These are phyloP conservation scores for Cassiopea xamachana DNA, from an alignment of 30 jellyfish, hydroid and myxozoan genomes.

Conservation along the genomic window DNA sequence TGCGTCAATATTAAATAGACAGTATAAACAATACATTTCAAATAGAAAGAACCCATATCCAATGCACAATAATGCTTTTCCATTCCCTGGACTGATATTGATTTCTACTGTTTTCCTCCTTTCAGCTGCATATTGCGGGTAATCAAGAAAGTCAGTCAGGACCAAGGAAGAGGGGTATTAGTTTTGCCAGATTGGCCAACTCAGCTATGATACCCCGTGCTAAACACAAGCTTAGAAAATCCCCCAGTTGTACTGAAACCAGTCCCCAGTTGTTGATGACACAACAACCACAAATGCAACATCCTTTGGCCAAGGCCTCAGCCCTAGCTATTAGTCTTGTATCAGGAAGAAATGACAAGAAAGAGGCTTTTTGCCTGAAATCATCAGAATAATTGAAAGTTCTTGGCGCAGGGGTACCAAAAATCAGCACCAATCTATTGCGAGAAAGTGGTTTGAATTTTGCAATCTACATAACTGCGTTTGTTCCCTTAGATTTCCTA, in stretches of 20 bases:
- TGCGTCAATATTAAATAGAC: constrained; percentile 42
- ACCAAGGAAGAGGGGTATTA: constrained; percentile 36
- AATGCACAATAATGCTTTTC: constrained; percentile 18
- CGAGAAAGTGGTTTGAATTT: constrained; percentile 16
- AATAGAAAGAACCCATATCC: constrained; percentile 55
- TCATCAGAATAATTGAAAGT: background rate
- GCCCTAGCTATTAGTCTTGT: constrained; percentile 16
- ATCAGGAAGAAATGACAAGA: constrained; percentile 1
- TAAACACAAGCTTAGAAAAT: background rate
- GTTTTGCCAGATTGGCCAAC: constrained; percentile 80
- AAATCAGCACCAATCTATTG: background rate
- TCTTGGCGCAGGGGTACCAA: constrained; percentile 29
- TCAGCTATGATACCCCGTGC: constrained; percentile 64
- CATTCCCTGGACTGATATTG: constrained; percentile 1
- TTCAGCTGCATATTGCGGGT: constrained; percentile 27
- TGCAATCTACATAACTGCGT: background rate
- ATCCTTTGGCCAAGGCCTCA: constrained; percentile 15
- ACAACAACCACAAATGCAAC: constrained; percentile 6
- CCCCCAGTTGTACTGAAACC: constrained; percentile 32
- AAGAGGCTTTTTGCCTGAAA: background rate
- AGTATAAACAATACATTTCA: constrained; percentile 9
- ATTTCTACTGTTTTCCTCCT: constrained; percentile 58
- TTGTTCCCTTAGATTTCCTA: constrained; percentile 7
- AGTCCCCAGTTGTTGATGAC: background rate
- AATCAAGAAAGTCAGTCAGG: constrained; percentile 2